Conservation (phyloP, 2,113 vertebrate genomes). For the Prionailurus viverrinus region DNA sequence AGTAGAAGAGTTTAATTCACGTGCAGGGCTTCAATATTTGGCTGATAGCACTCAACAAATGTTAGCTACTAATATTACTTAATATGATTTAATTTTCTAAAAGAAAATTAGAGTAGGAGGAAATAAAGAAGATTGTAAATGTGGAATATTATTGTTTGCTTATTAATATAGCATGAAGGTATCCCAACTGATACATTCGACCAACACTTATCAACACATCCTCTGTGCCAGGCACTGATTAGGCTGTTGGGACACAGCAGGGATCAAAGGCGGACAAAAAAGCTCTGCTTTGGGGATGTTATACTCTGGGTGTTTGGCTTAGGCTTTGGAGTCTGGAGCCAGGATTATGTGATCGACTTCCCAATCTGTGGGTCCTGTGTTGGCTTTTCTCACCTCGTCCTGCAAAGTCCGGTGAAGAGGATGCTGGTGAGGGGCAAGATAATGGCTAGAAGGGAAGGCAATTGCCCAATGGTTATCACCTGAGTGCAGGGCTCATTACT, state of each 20-base stretch:
- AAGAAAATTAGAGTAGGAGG: neutral
- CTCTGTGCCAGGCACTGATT: neutral
- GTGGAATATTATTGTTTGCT: neutral
- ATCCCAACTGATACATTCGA: neutral
- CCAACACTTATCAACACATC: neutral
- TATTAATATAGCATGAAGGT: neutral
- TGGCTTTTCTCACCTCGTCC: neutral
- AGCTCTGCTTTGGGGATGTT: neutral
- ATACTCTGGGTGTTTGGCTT: neutral
- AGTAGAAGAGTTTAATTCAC: neutral
- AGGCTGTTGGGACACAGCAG: neutral
- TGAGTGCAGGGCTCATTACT: neutral
- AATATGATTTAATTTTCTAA: conserved; percentile 1
- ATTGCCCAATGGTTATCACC: neutral
- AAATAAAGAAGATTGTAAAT: neutral
- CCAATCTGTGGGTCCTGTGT: neutral
- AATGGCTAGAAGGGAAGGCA: neutral
- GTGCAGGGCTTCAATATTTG: neutral
- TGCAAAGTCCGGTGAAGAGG: neutral
- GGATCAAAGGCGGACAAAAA: neutral
- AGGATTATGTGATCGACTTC: neutral
- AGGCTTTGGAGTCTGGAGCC: neutral
- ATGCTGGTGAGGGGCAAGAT: neutral
- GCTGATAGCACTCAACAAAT: neutral
- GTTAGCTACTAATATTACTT: neutral